These are phyloP conservation scores for Troides oblongomaculatus DNA, from an alignment of 2,888 invertebrate genomes.

Conservation along the genomic window DNA sequence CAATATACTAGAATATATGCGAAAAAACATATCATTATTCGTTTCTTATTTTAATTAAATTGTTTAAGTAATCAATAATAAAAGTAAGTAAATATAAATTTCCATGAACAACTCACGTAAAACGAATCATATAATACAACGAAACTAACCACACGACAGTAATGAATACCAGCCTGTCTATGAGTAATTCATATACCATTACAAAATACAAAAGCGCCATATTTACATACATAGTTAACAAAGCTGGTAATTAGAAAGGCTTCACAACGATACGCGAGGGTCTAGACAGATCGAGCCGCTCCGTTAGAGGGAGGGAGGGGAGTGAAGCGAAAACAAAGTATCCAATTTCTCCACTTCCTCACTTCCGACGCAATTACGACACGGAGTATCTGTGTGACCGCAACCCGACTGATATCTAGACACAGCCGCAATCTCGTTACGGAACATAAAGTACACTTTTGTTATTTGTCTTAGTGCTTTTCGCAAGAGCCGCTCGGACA, in stretches of 20 bases:
- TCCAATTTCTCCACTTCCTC: constrained; percentile 74
- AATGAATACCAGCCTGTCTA: constrained; percentile 33
- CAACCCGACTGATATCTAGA: constrained; percentile 64
- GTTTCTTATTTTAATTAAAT: constrained; percentile 2
- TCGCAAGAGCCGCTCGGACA: constrained; percentile 63
- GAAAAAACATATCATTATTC: background rate
- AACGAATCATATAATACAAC: constrained; percentile 7
- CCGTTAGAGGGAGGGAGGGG: constrained; percentile 33
- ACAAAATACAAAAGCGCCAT: constrained; percentile 41
- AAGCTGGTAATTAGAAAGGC: constrained; percentile 69
- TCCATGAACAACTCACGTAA: background rate
- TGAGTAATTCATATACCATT: constrained; percentile 34
- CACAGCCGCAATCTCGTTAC: constrained; percentile 69
- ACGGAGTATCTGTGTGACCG: constrained; percentile 63
- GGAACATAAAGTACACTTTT: constrained; percentile 66
- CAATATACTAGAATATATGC: constrained; percentile 10
- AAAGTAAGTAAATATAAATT: background rate
- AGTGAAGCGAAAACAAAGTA: constrained; percentile 66
- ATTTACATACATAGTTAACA: constrained; percentile 46
- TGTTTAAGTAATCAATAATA: background rate
- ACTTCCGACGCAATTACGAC: constrained; percentile 75
- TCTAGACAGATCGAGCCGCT: constrained; percentile 39
- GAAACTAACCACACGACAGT: constrained; percentile 33
- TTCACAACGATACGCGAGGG: constrained; percentile 51
- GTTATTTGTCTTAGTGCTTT: constrained; percentile 62